These are phyloP conservation scores for Myathropa florea DNA, from an alignment of 2,888 invertebrate genomes.

Conservation along the genomic window DNA sequence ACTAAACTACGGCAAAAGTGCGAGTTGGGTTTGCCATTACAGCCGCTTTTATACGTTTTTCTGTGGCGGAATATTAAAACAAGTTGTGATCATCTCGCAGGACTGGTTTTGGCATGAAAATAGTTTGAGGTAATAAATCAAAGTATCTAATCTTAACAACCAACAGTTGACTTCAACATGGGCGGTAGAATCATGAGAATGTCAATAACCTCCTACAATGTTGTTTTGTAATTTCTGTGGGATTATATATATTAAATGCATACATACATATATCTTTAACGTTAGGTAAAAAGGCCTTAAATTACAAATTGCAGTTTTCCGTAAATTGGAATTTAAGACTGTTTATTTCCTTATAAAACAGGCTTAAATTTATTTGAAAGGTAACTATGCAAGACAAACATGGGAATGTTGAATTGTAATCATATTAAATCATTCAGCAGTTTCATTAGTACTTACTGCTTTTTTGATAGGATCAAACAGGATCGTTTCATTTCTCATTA, in stretches of 20 bases:
- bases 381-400: no score
- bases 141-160: background rate
- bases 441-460: no score
- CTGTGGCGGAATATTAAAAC: background rate
- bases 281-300: no score
- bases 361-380: no score
- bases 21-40: background rate
- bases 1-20: background rate
- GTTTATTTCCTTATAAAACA: no score
- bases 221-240: background rate
- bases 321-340: no score
- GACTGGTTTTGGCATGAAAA: background rate
- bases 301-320: no score
- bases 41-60: background rate
- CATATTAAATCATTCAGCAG: no score
- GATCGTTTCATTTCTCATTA: no score
- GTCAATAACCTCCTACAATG: background rate
- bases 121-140: background rate
- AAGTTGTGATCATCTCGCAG: background rate
- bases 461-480: no score
- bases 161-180: background rate
- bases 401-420: no score
- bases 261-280: no score
- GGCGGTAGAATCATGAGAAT: background rate
- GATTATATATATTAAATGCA: background rate